A percentile compares a stretch with the other conserved stretches of the same genome.
Evolutionary conservation across 2,888 invertebrate genomes (phyloP).

Genomic region (Sarcophaga rosellei): DNA sequence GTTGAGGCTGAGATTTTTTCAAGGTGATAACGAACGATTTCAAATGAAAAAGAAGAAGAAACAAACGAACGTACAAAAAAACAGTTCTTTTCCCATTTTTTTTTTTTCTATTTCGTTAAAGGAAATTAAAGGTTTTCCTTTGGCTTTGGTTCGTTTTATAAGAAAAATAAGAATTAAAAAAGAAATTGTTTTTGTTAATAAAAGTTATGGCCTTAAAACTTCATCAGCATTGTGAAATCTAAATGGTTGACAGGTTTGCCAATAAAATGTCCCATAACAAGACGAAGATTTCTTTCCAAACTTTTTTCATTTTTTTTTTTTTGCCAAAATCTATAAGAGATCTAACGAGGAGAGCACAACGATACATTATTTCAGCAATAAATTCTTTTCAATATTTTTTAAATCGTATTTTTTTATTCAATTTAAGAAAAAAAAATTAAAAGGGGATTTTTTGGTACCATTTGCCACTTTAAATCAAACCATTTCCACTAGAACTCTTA

Average conservation of each 20-base stretch:
- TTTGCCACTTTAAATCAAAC: too few relatives aligned
- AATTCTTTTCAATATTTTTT: too few relatives aligned
- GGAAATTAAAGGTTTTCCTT: conserved; percentile 47
- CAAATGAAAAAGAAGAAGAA: conserved; percentile 36
- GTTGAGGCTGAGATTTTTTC: conserved; percentile 55
- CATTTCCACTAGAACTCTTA: too few relatives aligned
- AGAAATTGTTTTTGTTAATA: background rate
- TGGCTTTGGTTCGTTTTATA: background rate
- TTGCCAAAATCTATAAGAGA: too few relatives aligned
- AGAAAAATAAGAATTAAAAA: background rate
- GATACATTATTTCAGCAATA: too few relatives aligned
- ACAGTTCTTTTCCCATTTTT: background rate
- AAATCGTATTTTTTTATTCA: too few relatives aligned
- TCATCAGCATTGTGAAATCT: conserved; percentile 30
- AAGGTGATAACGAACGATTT: conserved; percentile 58
- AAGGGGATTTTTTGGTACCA: too few relatives aligned
- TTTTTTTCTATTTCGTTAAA: conserved; percentile 8
- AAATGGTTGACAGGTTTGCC: conserved; percentile 36
- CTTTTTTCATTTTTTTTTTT: too few relatives aligned
- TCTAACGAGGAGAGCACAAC: too few relatives aligned
- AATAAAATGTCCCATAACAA: conserved; percentile 11
- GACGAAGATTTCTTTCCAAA: too few relatives aligned
- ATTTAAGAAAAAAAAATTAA: too few relatives aligned
- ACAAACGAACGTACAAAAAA: too few relatives aligned
- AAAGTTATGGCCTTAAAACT: conserved; percentile 28